phyloP scores from a whole-genome alignment of 64 coral and sea anemone species.

The Orbicella faveolata region DNA sequence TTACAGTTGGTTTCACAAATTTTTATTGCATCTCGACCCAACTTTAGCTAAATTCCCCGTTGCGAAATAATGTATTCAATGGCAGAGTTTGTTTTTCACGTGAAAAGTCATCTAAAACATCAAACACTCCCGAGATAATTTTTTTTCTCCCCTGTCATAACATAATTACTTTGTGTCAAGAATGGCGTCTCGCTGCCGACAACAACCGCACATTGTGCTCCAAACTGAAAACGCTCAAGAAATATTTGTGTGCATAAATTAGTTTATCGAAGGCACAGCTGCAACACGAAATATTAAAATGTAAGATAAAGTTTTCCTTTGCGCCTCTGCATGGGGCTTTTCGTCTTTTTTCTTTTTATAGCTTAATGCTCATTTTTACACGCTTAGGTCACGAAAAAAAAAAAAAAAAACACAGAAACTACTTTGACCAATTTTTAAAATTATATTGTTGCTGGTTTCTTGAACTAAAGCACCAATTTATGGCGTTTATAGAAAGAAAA shows the following conservation, averaged over 20 bases:
- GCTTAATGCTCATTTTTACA: neutral
- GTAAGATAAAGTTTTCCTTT: neutral
- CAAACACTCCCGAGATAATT: neutral
- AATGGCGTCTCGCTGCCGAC: neutral
- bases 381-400: neutral
- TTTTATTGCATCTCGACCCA: neutral
- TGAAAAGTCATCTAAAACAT: neutral
- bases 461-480: neutral
- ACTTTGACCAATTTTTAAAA: neutral
- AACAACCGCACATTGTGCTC: neutral
- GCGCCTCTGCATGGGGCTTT: neutral
- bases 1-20: neutral
- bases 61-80: neutral
- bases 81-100: neutral
- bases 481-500: neutral
- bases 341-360: neutral
- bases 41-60: neutral
- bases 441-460: neutral
- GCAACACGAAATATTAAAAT: neutral
- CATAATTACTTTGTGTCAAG: neutral
- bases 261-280: neutral
- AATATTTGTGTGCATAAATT: neutral
- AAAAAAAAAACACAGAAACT: too few species aligned
- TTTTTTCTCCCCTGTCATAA: neutral
- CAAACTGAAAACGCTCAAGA: neutral